These are phyloP conservation scores for Gambusia holbrooki DNA, from an alignment of 2,113 vertebrate genomes.

Conservation along the genomic window DNA sequence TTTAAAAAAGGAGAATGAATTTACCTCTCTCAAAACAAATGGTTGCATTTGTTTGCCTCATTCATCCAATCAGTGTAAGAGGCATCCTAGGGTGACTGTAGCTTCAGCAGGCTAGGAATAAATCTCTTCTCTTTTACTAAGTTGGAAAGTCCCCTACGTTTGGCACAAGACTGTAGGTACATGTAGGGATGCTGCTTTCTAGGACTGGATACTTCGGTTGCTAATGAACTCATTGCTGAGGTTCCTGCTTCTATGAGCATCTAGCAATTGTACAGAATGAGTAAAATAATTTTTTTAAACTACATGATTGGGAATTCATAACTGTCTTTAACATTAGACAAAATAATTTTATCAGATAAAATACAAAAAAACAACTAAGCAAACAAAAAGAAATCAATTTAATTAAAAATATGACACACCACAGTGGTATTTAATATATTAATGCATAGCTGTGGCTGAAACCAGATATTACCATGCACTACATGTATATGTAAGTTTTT, in stretches of 20 bases:
- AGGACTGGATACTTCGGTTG: constrained; percentile 39
- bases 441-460: background rate
- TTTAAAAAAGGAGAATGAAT: background rate
- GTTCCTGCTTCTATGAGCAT: background rate
- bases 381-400: background rate
- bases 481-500: background rate
- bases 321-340: background rate
- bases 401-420: background rate
- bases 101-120: constrained; percentile 19
- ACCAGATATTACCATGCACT: background rate
- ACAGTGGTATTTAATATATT: background rate
- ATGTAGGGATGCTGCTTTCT: constrained; percentile 47
- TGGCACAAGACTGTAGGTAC: constrained; percentile 19
- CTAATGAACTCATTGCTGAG: constrained; percentile 13
- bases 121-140: constrained; percentile 24
- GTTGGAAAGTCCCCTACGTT: constrained; percentile 32
- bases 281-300: background rate
- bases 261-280: background rate
- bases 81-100: background rate
- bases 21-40: background rate
- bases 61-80: constrained; percentile 20
- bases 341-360: background rate
- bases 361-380: background rate
- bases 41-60: constrained; percentile 11
- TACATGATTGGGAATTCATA: background rate